Base-by-base conservation (phyloP, 2,113 vertebrate species). In the Montifringilla adamsi region DNA sequence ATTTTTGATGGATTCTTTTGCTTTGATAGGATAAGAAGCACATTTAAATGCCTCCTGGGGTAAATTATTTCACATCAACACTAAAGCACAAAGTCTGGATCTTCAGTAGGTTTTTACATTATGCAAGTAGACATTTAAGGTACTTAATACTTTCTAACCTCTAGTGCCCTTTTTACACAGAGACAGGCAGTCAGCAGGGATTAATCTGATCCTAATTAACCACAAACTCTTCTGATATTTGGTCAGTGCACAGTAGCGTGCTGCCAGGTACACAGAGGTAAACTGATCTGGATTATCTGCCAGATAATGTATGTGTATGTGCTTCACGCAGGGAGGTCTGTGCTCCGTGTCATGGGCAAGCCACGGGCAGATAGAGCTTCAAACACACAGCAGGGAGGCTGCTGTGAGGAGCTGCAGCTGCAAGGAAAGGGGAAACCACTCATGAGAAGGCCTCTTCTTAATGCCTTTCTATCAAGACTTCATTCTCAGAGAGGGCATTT, bases 231-330 rank as follows among this genome's bases (percentile, higher is more conserved):
- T 97, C 96, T 97, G 95, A 95, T 97, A 95, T 84, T 97, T 97
- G 96, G 96, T 97, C 90, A 68, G 41, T 96, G 95, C 77, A 92
- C 95, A 95, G 96, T 96, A 97, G 96, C 79, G 52, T 93, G 96
- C 98, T 96, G 81, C 97, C 98, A 97, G 97, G 98, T 98, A 96
- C 97, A 33, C 80, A 87, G 95, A 97, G 96, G 96, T 96, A 97
- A 98, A 95, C 68, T 94, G 96, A 97, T 96, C 96, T 98, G 98
- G 98, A 97, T 98, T 98, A 98, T 94, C 96, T 95, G 90, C 92
- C 4, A 5, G n/a, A n/a, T n/a, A n/a, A n/a, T n/a, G n/a, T n/a
- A n/a, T n/a, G 83, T 79, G 94, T 94, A 95, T 94, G 95, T 92
- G 91, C 82, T 88, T 55, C 84, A 2, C 0, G 5, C 78, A 86